Percentiles rank a stretch among this genome's conserved stretches.
These are phyloP conservation scores for Carpatolechia fugitivella DNA, from an alignment of 2,888 invertebrate genomes.

Conservation along the genomic window DNA sequence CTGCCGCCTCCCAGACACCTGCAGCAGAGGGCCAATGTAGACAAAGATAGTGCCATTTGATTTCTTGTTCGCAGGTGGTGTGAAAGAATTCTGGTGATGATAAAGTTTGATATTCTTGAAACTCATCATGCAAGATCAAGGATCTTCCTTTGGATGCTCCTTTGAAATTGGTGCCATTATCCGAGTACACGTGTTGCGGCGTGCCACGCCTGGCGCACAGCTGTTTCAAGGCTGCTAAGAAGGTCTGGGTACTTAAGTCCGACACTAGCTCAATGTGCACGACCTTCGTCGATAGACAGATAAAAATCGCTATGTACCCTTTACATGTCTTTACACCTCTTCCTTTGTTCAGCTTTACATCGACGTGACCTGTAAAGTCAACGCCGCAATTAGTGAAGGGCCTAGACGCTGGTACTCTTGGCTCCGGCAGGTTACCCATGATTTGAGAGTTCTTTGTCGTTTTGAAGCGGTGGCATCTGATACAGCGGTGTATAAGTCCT, in stretches of 20 bases:
- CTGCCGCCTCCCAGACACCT: too few species aligned
- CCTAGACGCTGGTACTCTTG: slow-evolving; percentile 7
- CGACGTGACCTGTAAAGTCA: slow-evolving; percentile 17
- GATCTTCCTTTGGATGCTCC: too few species aligned
- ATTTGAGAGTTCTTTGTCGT: slow-evolving; percentile 8
- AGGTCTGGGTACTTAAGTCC: slow-evolving; percentile 14
- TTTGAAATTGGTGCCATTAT: too few species aligned
- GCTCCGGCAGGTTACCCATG: slow-evolving; percentile 15
- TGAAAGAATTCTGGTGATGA: too few species aligned
- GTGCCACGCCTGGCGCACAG: slow-evolving; percentile 11
- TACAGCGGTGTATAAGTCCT: slow-evolving; percentile 8
- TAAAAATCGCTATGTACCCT: slow-evolving; percentile 14
- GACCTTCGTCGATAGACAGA: slow-evolving; percentile 16
- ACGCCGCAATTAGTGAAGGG: slow-evolving; percentile 16
- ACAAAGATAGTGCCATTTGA: too few species aligned
- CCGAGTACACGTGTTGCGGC: too few species aligned
- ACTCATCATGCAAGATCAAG: too few species aligned
- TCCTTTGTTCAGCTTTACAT: slow-evolving; percentile 14
- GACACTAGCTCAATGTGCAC: slow-evolving; percentile 21
- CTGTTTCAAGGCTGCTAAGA: slow-evolving; percentile 15
- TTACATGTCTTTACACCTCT: slow-evolving; percentile 10
- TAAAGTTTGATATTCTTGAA: too few species aligned
- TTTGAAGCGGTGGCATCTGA: slow-evolving; percentile 11
- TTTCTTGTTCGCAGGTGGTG: too few species aligned
- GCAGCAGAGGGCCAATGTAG: too few species aligned